Conservation (phyloP, 2,888 invertebrate species). For the Agrotis ipsilon region DNA sequence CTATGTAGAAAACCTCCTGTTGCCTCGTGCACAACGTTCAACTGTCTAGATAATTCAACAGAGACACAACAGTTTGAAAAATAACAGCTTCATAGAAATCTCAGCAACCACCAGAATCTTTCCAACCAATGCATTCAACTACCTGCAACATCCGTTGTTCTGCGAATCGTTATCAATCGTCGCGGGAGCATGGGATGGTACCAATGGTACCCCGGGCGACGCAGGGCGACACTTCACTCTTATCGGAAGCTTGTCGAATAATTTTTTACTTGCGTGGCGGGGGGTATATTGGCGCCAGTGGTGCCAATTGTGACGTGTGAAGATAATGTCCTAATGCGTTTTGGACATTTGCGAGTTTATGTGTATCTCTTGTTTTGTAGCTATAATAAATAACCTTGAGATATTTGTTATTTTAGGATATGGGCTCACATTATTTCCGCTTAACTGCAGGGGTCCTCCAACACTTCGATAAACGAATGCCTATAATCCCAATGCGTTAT, state of each 20-base stretch:
- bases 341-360: constrained; percentile 30
- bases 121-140: not conserved
- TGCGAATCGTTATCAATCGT: constrained; percentile 26
- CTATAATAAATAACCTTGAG: not conserved
- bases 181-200: constrained; percentile 2
- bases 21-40: too few species aligned
- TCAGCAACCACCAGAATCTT: not conserved
- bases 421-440: not conserved
- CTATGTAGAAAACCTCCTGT: too few species aligned
- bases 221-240: constrained; percentile 36
- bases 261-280: constrained; percentile 40
- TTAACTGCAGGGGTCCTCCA: not conserved
- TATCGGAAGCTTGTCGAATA: constrained; percentile 42
- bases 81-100: not conserved
- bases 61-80: not conserved
- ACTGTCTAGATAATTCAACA: not conserved
- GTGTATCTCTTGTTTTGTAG: constrained; percentile 15
- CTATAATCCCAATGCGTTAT: too few species aligned
- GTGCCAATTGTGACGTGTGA: constrained; percentile 50
- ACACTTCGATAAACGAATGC: not conserved
- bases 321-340: constrained; percentile 56
- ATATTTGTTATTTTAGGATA: not conserved
- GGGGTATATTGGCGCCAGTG: constrained; percentile 30
- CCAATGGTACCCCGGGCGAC: constrained; percentile 13
- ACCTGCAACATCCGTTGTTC: constrained; percentile 51